Evolutionary conservation across 2,888 invertebrate genomes (phyloP).

Genomic region (Eupithecia exiguata): DNA sequence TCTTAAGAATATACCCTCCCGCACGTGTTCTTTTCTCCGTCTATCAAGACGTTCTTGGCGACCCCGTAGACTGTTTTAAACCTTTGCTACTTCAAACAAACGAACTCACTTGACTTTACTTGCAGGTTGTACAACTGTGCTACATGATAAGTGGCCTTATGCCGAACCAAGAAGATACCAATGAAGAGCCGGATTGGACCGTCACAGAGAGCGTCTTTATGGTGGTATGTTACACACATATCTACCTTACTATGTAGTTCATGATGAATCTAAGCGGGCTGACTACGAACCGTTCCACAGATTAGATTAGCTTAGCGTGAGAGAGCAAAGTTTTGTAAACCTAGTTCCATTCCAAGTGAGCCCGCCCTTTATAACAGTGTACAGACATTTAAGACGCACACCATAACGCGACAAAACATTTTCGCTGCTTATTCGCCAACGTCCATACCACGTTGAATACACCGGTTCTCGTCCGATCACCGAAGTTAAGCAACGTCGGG

Average conservation of each 20-base stretch:
- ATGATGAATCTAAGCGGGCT: no score
- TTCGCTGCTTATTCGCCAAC: neutral
- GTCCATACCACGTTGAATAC: constrained; percentile 5
- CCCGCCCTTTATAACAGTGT: no score
- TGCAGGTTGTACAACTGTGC: constrained; percentile 90
- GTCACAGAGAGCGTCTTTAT: constrained; percentile 89
- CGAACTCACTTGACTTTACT: neutral
- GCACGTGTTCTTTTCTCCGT: no score
- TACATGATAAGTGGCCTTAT: constrained; percentile 90
- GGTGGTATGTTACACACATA: constrained; percentile 71
- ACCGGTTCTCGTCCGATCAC: constrained; percentile 51
- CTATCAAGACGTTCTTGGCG: no score
- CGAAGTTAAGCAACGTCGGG: constrained; percentile 78
- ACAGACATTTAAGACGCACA: no score
- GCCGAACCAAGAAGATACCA: constrained; percentile 79
- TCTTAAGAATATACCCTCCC: no score
- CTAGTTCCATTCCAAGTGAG: no score
- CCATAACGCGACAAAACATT: no score
- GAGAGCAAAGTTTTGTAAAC: no score
- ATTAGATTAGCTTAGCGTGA: neutral
- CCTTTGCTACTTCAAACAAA: neutral
- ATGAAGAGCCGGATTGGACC: constrained; percentile 78
- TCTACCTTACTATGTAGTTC: neutral
- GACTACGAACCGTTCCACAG: neutral
- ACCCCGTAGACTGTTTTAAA: neutral